These are phyloP conservation scores for Cacoxenus indagator DNA, from an alignment of 2,888 invertebrate species.

Conservation along the genomic window DNA sequence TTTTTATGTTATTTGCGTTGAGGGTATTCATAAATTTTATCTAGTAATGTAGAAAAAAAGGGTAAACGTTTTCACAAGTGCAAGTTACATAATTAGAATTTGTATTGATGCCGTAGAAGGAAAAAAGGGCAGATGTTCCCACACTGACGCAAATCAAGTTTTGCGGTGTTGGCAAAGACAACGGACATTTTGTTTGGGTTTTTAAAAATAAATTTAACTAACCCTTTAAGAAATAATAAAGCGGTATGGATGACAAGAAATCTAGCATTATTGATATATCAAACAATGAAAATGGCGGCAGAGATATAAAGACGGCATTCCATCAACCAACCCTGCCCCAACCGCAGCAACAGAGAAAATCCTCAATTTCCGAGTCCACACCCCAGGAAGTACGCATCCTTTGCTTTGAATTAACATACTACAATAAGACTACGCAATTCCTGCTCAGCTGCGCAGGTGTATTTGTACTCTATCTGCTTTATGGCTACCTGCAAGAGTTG, in stretches of 20 bases:
- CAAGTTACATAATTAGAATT: background rate
- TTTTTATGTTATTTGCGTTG: no score
- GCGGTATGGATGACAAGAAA: slow-evolving; percentile 9
- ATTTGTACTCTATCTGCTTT: slow-evolving; percentile 88
- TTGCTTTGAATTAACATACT: slow-evolving; percentile 80
- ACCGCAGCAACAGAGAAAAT: background rate
- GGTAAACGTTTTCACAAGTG: background rate
- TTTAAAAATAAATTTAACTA: background rate
- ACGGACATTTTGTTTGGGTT: background rate
- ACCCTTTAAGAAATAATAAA: background rate
- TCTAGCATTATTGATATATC: background rate
- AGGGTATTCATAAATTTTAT: no score
- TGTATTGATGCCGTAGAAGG: background rate
- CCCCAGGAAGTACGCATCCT: slow-evolving; percentile 76
- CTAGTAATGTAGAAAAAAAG: background rate
- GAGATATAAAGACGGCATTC: no score
- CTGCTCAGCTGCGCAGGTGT: slow-evolving; percentile 82
- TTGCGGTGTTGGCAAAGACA: slow-evolving; percentile 2
- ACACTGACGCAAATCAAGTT: background rate
- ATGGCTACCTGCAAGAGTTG: slow-evolving; percentile 93
- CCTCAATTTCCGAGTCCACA: background rate
- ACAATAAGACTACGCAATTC: slow-evolving; percentile 78
- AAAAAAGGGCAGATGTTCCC: no score
- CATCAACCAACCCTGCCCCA: background rate
- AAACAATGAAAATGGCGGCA: background rate